These are phyloP conservation scores for Archivesica marissinica DNA, from an alignment of 1,140 invertebrate genomes.

Conservation along the genomic window DNA sequence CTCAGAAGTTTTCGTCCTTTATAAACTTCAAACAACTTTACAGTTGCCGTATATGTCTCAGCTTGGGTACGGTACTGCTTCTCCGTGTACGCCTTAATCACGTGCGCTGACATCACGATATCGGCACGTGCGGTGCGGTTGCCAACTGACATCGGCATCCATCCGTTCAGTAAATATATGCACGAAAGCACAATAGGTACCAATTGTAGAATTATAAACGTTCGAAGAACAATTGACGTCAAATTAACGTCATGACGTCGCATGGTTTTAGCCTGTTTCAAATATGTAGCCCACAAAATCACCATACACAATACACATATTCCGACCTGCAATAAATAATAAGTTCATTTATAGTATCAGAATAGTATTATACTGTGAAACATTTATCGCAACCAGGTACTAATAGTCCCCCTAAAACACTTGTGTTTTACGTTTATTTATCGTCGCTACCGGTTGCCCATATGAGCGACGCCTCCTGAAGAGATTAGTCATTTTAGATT, in stretches of 20 bases:
- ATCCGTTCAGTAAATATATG: conserved; percentile 82
- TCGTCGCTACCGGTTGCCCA: too few species aligned
- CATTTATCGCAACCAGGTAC: too few species aligned
- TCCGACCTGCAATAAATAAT: too few species aligned
- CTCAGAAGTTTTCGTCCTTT: conserved; percentile 74
- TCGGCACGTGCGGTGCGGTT: conserved; percentile 79
- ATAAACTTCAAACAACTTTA: conserved; percentile 74
- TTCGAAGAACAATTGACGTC: conserved; percentile 52
- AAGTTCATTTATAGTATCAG: too few species aligned
- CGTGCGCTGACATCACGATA: conserved; percentile 74
- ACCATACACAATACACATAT: background rate
- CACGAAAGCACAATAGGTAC: conserved; percentile 66
- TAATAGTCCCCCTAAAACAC: too few species aligned
- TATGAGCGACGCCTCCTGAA: too few species aligned
- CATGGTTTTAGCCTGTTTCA: conserved; percentile 20
- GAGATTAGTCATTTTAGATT: too few species aligned
- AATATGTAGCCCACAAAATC: background rate
- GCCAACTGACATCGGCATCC: conserved; percentile 78
- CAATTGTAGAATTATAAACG: conserved; percentile 42
- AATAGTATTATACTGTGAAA: too few species aligned
- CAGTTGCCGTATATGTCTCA: conserved; percentile 78
- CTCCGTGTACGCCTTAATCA: conserved; percentile 75
- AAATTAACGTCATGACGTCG: conserved; percentile 55
- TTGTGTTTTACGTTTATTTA: too few species aligned
- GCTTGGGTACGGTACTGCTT: conserved; percentile 63